phyloP scores from a whole-genome alignment of 2,888 invertebrate species.

The Drosophila neonasuta region DNA sequence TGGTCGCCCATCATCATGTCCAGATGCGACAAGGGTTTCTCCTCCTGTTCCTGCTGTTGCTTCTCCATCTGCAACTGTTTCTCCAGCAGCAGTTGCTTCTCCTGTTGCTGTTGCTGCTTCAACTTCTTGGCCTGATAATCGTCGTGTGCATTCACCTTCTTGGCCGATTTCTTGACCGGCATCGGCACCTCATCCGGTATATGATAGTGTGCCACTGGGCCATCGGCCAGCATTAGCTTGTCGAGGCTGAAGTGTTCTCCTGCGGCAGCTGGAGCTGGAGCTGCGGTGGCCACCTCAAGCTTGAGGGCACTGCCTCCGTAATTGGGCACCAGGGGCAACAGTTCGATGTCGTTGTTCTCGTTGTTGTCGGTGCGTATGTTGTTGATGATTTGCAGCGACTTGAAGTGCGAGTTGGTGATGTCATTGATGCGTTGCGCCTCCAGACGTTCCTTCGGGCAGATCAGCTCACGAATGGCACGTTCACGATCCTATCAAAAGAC shows the following conservation, averaged over 20 bases:
- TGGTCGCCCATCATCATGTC: constrained; percentile 82
- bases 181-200: constrained; percentile 79
- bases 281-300: constrained; percentile 54
- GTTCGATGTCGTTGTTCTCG: constrained; percentile 81
- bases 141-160: constrained; percentile 68
- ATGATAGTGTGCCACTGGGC: constrained; percentile 56
- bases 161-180: constrained; percentile 78
- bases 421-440: constrained; percentile 80
- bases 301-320: constrained; percentile 47
- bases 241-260: constrained; percentile 74
- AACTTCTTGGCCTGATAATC: constrained; percentile 47
- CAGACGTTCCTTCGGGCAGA: constrained; percentile 79
- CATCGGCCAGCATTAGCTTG: constrained; percentile 81
- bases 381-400: constrained; percentile 81
- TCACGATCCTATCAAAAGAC: constrained; percentile 75
- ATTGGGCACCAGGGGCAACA: constrained; percentile 66
- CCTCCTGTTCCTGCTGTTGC: constrained; percentile 22
- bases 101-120: constrained; percentile 29
- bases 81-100: constrained; percentile 16
- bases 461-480: constrained; percentile 72
- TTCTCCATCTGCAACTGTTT: constrained; percentile 12
- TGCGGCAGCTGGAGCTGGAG: constrained; percentile 2
- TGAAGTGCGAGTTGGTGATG: constrained; percentile 80
- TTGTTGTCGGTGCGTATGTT: constrained; percentile 81
- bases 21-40: constrained; percentile 30